These are phyloP conservation scores for Phaetusa simplex DNA, from an alignment of 2,113 vertebrate species.

Conservation along the genomic window DNA sequence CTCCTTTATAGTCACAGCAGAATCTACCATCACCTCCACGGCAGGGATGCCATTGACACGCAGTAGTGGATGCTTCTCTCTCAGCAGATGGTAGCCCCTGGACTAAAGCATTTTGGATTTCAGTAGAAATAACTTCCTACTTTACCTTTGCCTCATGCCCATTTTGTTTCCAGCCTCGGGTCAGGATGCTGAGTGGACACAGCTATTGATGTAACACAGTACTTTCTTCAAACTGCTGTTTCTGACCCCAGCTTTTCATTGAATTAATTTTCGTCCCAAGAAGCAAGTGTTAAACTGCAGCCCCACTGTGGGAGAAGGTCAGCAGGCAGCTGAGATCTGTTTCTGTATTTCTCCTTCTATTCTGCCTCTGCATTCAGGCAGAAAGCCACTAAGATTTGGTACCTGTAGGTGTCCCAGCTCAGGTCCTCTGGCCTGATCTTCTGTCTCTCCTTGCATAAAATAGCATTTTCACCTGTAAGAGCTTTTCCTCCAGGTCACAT, in stretches of 20 bases:
- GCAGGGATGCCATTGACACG: background rate
- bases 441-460: background rate
- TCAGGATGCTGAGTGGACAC: background rate
- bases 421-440: background rate
- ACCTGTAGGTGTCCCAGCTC: background rate
- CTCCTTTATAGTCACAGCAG: background rate
- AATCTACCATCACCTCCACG: background rate
- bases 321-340: background rate
- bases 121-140: background rate
- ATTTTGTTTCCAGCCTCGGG: background rate
- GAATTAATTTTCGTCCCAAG: background rate
- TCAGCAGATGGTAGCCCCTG: background rate
- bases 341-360: background rate
- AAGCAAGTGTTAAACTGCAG: background rate
- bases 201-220: background rate
- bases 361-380: background rate
- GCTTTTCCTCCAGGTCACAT: background rate
- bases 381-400: background rate
- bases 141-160: background rate
- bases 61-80: background rate
- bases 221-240: background rate
- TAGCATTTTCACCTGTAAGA: background rate
- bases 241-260: background rate
- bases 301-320: background rate
- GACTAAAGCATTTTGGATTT: background rate